Evolutionary conservation across 2,113 vertebrate species (phyloP), one percentile per base, ranked within the genome.

Genomic region (Anhinga rufa): DNA sequence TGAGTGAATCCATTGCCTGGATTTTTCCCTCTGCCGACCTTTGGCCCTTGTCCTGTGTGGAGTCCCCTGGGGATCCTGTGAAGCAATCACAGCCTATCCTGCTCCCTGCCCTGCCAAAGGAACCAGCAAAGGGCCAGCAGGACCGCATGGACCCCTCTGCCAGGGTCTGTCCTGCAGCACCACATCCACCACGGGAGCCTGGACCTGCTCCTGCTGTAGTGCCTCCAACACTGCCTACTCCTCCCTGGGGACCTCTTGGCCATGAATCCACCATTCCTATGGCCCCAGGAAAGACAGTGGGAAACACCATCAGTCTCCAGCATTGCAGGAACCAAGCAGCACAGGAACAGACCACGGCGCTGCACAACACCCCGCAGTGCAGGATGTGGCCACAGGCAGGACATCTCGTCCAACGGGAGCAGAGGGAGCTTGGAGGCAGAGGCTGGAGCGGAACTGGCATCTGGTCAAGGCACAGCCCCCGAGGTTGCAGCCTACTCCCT

Each of bases 341-440:
- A 52, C 32, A 21, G 34, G 21, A 52, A 22, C 14, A 28, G 65
- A 72, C 31, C n/a, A 49, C 1, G 1, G n/a, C 2, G 1, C 38
- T 58, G 48, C 48, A 49, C 18, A 52, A 61, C 55, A 75, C 7
- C 10, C 31, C 1, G 9, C 28, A 48, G 34, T 1, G 6, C 26
- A 83, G n/a, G 15, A 57, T 4, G 8, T 0, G 6, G 71, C 29
- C 2, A 9, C 51, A 62, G 75, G 74, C 42, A 54, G 18, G 20
- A 40, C 74, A 38, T n/a, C 0, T 1, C 15, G 28, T 54, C n/a
- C 0, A 0, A 13, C 5, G 15, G 62, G 10, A 93, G 44, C 34
- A 92, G 62, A 64, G 26, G 24, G 38, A 68, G 29, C 52, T 69
- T 0, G 0, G 26, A 88, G 28, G n/a, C 70, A 85, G 71, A 72